Conservation (phyloP, 2,888 invertebrate genomes). For the Ephialtes manifestator region DNA sequence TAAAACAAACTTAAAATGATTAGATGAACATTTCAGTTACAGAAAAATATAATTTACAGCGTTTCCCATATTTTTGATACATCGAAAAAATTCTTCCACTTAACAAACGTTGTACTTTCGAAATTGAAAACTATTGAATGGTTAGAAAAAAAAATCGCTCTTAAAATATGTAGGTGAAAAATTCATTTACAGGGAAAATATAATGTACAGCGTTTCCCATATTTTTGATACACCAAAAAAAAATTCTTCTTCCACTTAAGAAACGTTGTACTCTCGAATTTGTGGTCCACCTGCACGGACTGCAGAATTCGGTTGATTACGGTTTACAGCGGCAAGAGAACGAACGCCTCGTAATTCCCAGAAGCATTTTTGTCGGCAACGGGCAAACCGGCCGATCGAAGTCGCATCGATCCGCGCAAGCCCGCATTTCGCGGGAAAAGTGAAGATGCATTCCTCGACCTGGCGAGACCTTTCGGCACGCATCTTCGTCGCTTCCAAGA, state of each 20-base stretch:
- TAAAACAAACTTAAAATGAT: too few species aligned
- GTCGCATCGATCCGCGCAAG: conserved; percentile 60
- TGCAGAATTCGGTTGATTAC: conserved; percentile 43
- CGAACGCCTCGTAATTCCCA: conserved; percentile 51
- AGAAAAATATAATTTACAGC: background rate
- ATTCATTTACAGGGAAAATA: background rate
- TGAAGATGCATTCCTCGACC: conserved; percentile 71
- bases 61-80: background rate
- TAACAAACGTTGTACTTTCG: too few species aligned
- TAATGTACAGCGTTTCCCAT: background rate
- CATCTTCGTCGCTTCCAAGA: conserved; percentile 54
- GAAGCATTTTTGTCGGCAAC: conserved; percentile 48
- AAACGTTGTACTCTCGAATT: background rate
- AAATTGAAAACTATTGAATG: too few species aligned
- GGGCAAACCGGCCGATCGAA: conserved; percentile 37
- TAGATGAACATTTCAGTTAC: too few species aligned
- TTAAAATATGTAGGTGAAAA: too few species aligned
- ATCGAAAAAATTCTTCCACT: background rate
- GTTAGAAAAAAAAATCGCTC: too few species aligned
- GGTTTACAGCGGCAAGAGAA: conserved; percentile 29
- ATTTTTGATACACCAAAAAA: conserved; percentile 7
- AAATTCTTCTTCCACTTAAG: too few species aligned
- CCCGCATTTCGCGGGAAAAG: conserved; percentile 62
- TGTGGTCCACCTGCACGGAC: background rate
- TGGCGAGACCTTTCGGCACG: conserved; percentile 60